Percentiles rank a stretch among this genome's conserved stretches.
phyloP scores from a whole-genome alignment of 1,140 invertebrate species.

The Argopecten irradians region DNA sequence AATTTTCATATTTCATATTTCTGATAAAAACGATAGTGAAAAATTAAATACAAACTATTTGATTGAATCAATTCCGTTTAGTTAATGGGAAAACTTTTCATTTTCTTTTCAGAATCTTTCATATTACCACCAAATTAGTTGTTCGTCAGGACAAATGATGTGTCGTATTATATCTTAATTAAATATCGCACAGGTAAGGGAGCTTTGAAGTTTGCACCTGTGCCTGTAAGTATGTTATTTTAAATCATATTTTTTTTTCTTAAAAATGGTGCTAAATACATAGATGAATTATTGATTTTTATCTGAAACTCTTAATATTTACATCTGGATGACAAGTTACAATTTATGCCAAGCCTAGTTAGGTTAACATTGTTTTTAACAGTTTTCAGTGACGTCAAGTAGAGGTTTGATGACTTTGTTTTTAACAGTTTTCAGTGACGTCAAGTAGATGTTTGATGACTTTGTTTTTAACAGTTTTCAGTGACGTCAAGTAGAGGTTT shows the following conservation, averaged over 20 bases:
- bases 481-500: too few species aligned
- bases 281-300: neutral
- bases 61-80: slow-evolving; percentile 7
- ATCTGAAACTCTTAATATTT: neutral
- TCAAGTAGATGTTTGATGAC: too few species aligned
- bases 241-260: neutral
- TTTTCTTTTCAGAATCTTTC: neutral
- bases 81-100: neutral
- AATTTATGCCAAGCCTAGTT: neutral
- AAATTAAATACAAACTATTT: neutral
- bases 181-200: neutral
- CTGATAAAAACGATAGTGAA: neutral
- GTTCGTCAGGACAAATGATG: neutral
- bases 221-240: neutral
- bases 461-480: too few species aligned
- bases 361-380: neutral
- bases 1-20: slow-evolving; percentile 24
- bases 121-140: neutral
- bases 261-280: neutral
- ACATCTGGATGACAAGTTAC: neutral
- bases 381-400: too few species aligned
- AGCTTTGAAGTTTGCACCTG: neutral
- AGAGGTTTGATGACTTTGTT: too few species aligned
- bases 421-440: too few species aligned
- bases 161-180: slow-evolving; percentile 3